Conservation (phyloP, 2,888 invertebrate species). For the Cristatella mucedo region DNA sequence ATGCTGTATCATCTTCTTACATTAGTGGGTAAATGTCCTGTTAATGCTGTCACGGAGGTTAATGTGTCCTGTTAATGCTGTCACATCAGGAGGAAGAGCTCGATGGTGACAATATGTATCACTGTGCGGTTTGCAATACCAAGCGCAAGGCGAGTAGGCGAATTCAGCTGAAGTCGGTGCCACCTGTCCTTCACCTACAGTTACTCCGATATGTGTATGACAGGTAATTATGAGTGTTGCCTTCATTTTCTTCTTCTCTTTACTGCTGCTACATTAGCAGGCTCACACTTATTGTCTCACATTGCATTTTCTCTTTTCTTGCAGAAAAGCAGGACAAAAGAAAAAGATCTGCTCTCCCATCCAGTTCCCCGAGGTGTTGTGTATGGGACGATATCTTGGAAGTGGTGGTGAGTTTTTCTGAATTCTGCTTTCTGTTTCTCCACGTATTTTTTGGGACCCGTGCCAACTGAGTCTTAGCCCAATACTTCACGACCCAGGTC, state of each 20-base stretch:
- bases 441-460: too few species aligned
- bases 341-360: slow-evolving; percentile 47
- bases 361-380: slow-evolving; percentile 47
- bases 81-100: slow-evolving; percentile 46
- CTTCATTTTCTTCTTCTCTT: slow-evolving; percentile 6
- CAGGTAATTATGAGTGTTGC: slow-evolving; percentile 39
- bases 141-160: slow-evolving; percentile 46
- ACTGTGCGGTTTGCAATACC: slow-evolving; percentile 44
- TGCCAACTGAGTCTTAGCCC: too few species aligned
- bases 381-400: slow-evolving; percentile 43
- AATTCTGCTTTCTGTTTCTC: too few species aligned
- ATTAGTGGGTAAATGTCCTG: slow-evolving; percentile 1
- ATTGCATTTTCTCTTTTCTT: slow-evolving; percentile 14
- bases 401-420: too few species aligned
- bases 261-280: background rate
- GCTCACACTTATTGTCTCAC: background rate
- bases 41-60: slow-evolving; percentile 11
- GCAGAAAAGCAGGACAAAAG: slow-evolving; percentile 45
- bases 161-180: slow-evolving; percentile 44
- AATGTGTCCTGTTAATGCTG: too few species aligned
- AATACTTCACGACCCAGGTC: too few species aligned
- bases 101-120: slow-evolving; percentile 47
- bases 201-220: slow-evolving; percentile 49
- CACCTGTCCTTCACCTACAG: slow-evolving; percentile 48
- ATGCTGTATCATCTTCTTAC: background rate